A percentile compares a stretch with the other conserved stretches of the same genome.
Evolutionary conservation across 2,888 invertebrate genomes (phyloP).

Genomic region (Tupiocoris notatus): DNA sequence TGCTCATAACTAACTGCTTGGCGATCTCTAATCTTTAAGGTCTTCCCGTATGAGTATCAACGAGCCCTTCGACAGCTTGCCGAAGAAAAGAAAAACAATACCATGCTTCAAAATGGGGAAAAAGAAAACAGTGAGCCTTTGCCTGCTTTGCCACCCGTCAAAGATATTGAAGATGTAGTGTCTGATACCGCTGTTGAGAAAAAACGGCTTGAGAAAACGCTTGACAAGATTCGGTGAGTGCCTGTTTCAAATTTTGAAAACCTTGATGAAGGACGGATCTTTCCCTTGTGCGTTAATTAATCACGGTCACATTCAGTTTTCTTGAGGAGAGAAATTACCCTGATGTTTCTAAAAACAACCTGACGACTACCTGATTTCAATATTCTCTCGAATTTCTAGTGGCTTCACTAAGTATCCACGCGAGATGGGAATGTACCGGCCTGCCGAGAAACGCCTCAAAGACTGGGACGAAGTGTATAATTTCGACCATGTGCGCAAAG

Average conservation of each 20-base stretch:
- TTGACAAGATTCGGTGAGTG: conserved; percentile 71
- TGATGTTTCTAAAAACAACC: no score
- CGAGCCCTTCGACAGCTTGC: conserved; percentile 74
- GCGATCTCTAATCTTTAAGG: no score
- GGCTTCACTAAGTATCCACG: conserved; percentile 97
- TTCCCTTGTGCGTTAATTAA: no score
- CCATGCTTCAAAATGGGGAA: conserved; percentile 47
- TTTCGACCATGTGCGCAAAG: conserved; percentile 78
- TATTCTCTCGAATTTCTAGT: no score
- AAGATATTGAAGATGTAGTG: conserved; percentile 88
- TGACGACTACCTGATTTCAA: no score
- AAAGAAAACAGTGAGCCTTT: conserved; percentile 33
- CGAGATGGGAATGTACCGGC: conserved; percentile 81
- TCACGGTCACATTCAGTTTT: background rate
- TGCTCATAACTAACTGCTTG: no score
- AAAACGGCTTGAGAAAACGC: conserved; percentile 75
- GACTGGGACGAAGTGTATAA: conserved; percentile 99
- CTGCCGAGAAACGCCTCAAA: conserved; percentile 76
- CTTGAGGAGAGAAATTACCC: no score
- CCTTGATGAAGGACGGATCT: no score
- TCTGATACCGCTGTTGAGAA: conserved; percentile 74
- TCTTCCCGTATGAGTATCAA: conserved; percentile 97
- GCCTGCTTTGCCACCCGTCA: conserved; percentile 47
- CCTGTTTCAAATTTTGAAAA: background rate
- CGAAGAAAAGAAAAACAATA: conserved; percentile 53